Conservation (phyloP, 2,113 vertebrate species). For the Siniperca chuatsi region DNA sequence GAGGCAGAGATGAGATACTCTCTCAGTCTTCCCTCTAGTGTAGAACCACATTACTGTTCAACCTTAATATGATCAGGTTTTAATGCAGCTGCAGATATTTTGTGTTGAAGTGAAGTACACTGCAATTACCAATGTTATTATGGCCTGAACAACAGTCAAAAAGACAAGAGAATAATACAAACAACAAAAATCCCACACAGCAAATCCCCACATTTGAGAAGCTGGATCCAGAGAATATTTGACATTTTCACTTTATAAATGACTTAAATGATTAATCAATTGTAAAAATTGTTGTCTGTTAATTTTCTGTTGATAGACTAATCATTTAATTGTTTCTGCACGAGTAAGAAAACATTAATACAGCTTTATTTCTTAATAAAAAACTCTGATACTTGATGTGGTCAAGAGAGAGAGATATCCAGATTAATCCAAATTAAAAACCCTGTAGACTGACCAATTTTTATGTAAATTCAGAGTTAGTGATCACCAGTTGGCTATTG, state of each 20-base stretch:
- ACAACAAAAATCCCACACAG: neutral
- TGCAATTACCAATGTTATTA: neutral
- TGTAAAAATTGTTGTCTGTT: neutral
- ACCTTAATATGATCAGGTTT: neutral
- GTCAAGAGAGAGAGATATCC: neutral
- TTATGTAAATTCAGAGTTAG: neutral
- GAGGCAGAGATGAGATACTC: conserved; percentile 14
- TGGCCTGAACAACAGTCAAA: neutral
- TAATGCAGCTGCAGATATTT: neutral
- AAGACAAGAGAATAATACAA: neutral
- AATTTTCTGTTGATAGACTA: neutral
- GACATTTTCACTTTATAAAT: too few relatives aligned
- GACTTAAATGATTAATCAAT: too few relatives aligned
- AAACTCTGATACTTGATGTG: neutral
- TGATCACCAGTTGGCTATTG: neutral
- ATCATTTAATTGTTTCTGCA: neutral
- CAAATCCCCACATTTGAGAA: neutral
- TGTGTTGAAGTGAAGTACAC: neutral
- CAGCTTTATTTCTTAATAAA: neutral
- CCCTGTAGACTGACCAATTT: too few relatives aligned
- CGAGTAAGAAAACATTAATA: neutral
- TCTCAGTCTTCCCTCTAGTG: conserved; percentile 36
- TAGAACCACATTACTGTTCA: conserved; percentile 17
- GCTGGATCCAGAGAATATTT: neutral
- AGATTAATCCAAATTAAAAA: too few relatives aligned